Conservation (phyloP, 2,797 vertebrate species). For the Thripadectes ignobilis region DNA sequence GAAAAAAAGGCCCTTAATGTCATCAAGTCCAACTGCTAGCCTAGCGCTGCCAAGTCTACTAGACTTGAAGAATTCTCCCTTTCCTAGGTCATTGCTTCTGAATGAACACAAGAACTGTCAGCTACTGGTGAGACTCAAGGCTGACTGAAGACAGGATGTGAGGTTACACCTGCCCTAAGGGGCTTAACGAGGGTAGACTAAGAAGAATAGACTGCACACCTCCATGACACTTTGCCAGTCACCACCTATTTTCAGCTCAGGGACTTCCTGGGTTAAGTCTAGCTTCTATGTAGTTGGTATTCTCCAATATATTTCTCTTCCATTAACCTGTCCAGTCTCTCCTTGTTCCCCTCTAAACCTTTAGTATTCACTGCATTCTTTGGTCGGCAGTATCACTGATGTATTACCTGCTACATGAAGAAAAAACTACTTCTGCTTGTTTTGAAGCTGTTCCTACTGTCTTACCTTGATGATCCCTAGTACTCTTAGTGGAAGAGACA, state of each 20-base stretch:
- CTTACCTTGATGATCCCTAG: background rate
- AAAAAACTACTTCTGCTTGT: background rate
- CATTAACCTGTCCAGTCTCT: background rate
- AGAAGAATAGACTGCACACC: background rate
- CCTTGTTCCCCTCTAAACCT: background rate
- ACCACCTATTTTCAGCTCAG: background rate
- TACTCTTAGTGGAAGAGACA: constrained; percentile 22
- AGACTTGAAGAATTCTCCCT: background rate
- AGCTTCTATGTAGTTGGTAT: background rate
- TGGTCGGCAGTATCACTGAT: background rate
- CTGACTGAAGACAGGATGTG: background rate
- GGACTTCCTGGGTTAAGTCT: background rate
- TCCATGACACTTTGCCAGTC: background rate
- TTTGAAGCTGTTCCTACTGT: background rate
- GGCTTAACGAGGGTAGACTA: background rate
- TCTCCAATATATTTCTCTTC: background rate
- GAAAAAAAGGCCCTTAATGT: background rate
- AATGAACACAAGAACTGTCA: background rate
- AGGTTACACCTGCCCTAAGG: background rate
- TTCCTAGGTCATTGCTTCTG: background rate
- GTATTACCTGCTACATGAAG: background rate
- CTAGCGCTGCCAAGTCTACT: background rate
- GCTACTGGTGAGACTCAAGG: background rate
- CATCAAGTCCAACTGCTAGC: background rate
- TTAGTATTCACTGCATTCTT: background rate